These are phyloP conservation scores for Parapristionchus giblindavisi DNA, from an alignment of 2,888 invertebrate genomes.

Conservation along the genomic window DNA sequence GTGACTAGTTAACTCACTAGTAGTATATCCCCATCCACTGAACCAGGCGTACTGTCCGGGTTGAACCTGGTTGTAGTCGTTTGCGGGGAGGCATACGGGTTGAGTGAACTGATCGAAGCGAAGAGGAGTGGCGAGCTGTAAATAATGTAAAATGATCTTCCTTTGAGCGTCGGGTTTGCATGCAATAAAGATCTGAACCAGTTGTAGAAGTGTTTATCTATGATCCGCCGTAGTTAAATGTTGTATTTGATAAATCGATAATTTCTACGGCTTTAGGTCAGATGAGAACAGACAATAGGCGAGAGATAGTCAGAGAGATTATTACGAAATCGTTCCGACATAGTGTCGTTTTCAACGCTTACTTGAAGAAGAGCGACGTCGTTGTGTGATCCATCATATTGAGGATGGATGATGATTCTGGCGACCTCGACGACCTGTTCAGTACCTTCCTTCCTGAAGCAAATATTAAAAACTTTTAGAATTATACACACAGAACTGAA, in stretches of 20 bases:
- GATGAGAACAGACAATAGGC: no score
- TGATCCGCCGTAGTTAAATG: neutral
- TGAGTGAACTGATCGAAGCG: constrained; percentile 24
- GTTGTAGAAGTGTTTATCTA: neutral
- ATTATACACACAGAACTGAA: neutral
- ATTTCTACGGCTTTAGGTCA: no score
- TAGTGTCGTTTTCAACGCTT: neutral
- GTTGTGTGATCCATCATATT: constrained; percentile 23
- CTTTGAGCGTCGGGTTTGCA: neutral
- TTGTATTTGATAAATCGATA: neutral
- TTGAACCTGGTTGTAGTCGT: constrained; percentile 11
- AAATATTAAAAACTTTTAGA: no score
- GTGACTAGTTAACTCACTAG: neutral
- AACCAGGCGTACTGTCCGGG: constrained; percentile 24
- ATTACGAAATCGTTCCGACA: neutral
- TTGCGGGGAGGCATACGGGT: constrained; percentile 26
- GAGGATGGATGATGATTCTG: constrained; percentile 18
- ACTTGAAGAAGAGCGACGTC: constrained; percentile 34
- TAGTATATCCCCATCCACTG: constrained; percentile 34
- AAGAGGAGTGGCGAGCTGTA: constrained; percentile 32
- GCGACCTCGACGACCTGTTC: constrained; percentile 22
- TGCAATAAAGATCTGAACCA: no score
- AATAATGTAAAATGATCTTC: no score
- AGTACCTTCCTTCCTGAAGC: constrained; percentile 10
- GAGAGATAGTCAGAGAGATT: no score